These are phyloP conservation scores for Triplophysa siluroides DNA, from an alignment of 2,113 vertebrate genomes.

Conservation along the genomic window DNA sequence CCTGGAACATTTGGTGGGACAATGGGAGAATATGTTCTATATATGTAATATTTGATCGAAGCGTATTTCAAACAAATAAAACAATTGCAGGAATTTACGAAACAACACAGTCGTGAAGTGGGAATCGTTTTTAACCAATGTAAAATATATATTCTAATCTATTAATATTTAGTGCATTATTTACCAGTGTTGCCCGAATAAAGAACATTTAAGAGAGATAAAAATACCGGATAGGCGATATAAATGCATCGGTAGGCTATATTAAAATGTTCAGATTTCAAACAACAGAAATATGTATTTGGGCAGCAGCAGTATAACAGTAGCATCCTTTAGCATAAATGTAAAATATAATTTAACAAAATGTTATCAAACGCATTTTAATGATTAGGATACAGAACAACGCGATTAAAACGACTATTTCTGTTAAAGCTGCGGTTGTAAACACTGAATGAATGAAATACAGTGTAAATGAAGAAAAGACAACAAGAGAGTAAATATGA, in stretches of 20 bases:
- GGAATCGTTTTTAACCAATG: neutral
- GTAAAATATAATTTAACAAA: neutral
- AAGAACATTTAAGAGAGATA: neutral
- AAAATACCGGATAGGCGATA: neutral
- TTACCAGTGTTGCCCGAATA: neutral
- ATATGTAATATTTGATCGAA: slow-evolving; percentile 39
- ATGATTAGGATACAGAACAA: neutral
- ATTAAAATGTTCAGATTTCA: neutral
- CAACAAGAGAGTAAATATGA: neutral
- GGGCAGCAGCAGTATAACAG: neutral
- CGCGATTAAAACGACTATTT: neutral
- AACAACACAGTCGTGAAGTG: neutral
- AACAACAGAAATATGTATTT: neutral
- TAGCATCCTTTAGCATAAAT: neutral
- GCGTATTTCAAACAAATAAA: neutral
- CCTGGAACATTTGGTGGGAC: slow-evolving; percentile 64
- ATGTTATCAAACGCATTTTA: neutral
- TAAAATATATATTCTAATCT: neutral
- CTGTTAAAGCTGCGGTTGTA: neutral
- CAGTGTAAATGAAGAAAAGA: neutral
- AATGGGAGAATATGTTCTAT: slow-evolving; percentile 62
- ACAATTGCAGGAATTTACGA: neutral
- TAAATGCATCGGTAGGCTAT: neutral
- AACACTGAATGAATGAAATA: neutral
- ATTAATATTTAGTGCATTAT: neutral